These are phyloP conservation scores for Pararge aegeria DNA, from an alignment of 1,140 invertebrate genomes.

Conservation along the genomic window DNA sequence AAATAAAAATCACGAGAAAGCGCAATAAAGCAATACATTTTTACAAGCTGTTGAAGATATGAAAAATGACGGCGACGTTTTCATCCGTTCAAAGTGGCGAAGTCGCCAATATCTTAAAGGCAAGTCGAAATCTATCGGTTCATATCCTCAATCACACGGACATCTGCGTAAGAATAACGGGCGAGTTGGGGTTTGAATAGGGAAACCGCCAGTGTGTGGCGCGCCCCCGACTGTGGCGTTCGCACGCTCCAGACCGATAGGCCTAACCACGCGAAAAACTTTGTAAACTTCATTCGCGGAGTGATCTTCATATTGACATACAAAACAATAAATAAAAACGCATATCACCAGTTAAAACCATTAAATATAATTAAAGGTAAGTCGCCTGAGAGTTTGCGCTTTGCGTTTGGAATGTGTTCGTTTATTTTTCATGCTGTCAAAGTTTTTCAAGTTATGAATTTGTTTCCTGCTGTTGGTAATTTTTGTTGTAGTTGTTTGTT, in stretches of 20 bases:
- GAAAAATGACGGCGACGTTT: constrained; percentile 25
- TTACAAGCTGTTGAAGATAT: constrained; percentile 24
- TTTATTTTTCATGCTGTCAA: constrained; percentile 19
- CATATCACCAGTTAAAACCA: constrained; percentile 1
- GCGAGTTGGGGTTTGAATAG: constrained; percentile 61
- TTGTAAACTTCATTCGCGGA: constrained; percentile 24
- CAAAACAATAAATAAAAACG: constrained; percentile 1
- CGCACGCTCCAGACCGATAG: constrained; percentile 45
- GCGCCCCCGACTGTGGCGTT: constrained; percentile 45
- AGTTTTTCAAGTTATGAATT: constrained; percentile 26
- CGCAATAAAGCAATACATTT: constrained; percentile 16
- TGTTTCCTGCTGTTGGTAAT: constrained; percentile 14
- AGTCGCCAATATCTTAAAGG: constrained; percentile 27
- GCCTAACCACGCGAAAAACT: constrained; percentile 45
- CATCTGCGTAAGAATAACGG: constrained; percentile 76
- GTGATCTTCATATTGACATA: not conserved
- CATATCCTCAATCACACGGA: constrained; percentile 49
- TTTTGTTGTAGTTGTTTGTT: constrained; percentile 9
- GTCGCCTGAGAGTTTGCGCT: constrained; percentile 3
- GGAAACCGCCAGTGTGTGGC: constrained; percentile 66
- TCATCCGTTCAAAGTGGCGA: constrained; percentile 21
- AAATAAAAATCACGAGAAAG: constrained; percentile 44
- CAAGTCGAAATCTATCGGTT: constrained; percentile 28
- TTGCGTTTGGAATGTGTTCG: constrained; percentile 6
- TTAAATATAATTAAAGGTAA: constrained; percentile 9